phyloP scores from a whole-genome alignment of 2,797 vertebrate genomes.

The Hydrocynus forskahlii region DNA sequence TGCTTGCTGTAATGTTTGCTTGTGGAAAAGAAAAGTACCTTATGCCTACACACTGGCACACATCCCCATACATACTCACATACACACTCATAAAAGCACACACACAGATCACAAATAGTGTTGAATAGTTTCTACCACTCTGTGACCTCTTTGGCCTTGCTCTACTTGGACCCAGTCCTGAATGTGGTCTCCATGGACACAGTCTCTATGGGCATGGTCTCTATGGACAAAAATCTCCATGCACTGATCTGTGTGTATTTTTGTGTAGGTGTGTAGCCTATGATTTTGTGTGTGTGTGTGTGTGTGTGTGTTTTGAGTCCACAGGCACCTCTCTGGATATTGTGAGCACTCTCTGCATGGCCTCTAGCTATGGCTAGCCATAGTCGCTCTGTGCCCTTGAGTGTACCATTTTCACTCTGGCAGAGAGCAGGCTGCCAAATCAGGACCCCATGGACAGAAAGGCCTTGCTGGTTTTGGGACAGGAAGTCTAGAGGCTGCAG shows the following conservation, averaged over 20 bases:
- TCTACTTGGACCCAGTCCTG: conserved; percentile 70
- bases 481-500: conserved; percentile 57
- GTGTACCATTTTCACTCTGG: conserved; percentile 46
- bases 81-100: conserved; percentile 4
- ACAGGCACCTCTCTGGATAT: conserved; percentile 42
- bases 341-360: conserved; percentile 14
- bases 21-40: conserved; percentile 5
- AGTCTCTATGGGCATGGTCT: conserved; percentile 70
- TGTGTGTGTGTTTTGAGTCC: conserved; percentile 39
- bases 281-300: conserved; percentile 25
- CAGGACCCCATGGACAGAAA: conserved; percentile 44
- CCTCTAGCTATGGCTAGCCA: conserved; percentile 8
- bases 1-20: conserved; percentile 7
- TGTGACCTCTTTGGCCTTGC: conserved; percentile 66
- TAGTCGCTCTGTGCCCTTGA: conserved; percentile 24
- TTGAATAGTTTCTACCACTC: conserved; percentile 41
- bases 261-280: conserved; percentile 40
- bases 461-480: conserved; percentile 48
- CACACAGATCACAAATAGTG: conserved; percentile 27
- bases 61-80: not conserved
- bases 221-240: conserved; percentile 65
- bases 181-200: conserved; percentile 60
- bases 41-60: conserved; percentile 12
- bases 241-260: conserved; percentile 53
- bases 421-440: conserved; percentile 42